Conservation (phyloP, 2,113 vertebrate species). For the Meriones unguiculatus region DNA sequence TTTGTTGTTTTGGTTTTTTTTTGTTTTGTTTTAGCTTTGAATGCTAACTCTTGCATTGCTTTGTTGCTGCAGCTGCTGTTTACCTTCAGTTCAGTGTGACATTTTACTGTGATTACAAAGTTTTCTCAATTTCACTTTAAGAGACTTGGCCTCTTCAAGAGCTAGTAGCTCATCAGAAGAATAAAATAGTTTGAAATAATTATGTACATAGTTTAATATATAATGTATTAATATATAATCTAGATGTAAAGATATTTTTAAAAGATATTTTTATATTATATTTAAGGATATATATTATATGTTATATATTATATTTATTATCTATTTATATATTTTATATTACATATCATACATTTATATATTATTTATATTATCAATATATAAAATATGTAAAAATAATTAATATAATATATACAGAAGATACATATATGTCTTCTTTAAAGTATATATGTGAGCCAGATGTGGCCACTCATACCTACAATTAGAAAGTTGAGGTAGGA, state of each 20-base stretch:
- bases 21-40: neutral
- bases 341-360: no score
- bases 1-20: no score
- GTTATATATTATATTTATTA: no score
- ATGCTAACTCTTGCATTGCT: neutral
- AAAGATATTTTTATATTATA: neutral
- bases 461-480: neutral
- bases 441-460: neutral
- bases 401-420: neutral
- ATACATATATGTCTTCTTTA: neutral
- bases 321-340: no score
- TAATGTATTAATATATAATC: neutral
- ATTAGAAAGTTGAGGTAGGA: neutral
- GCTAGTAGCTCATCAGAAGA: neutral
- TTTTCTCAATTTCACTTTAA: neutral
- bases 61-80: neutral
- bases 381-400: no score
- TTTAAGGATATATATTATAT: neutral
- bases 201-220: neutral
- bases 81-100: conserved; percentile 24
- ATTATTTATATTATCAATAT: no score
- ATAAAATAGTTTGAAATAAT: conserved; percentile 38
- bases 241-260: neutral
- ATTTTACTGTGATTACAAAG: conserved; percentile 34
- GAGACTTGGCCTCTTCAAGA: conserved; percentile 38